Percentiles rank a stretch among this genome's conserved stretches.
phyloP scores from a whole-genome alignment of 1,140 invertebrate genomes.

The Nephila pilipes region DNA sequence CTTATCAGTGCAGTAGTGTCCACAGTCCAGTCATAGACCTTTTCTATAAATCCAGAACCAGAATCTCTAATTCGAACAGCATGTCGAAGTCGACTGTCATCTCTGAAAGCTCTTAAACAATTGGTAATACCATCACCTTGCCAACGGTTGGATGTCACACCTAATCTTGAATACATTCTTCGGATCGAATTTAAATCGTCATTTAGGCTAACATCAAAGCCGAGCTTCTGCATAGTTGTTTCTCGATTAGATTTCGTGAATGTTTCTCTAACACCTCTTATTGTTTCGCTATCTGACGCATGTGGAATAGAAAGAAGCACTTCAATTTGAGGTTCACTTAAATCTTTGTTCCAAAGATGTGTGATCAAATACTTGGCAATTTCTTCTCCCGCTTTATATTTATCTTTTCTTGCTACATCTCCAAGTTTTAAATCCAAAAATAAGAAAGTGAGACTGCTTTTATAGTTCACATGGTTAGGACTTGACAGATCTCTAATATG shows the following conservation, averaged over 20 bases:
- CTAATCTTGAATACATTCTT: constrained; percentile 68
- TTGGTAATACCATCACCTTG: constrained; percentile 77
- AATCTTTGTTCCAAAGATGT: constrained; percentile 76
- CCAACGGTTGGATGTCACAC: constrained; percentile 63
- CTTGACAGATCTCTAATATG: constrained; percentile 77
- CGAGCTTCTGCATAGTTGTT: constrained; percentile 47
- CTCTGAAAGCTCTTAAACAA: constrained; percentile 57
- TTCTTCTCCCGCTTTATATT: constrained; percentile 78
- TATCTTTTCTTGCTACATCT: constrained; percentile 65
- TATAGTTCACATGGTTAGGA: constrained; percentile 53
- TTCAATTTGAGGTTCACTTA: constrained; percentile 57
- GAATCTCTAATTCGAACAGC: constrained; percentile 67
- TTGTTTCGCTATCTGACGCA: constrained; percentile 48
- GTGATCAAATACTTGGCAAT: constrained; percentile 77
- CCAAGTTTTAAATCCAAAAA: constrained; percentile 78
- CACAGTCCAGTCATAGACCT: constrained; percentile 77
- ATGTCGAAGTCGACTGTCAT: constrained; percentile 52
- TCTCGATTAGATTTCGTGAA: constrained; percentile 58
- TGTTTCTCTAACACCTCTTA: constrained; percentile 66
- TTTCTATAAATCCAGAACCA: constrained; percentile 60
- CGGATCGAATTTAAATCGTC: constrained; percentile 60
- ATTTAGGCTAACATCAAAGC: constrained; percentile 74
- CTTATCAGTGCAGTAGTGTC: constrained; percentile 66
- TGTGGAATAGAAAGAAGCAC: constrained; percentile 73
- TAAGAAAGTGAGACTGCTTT: constrained; percentile 61